Percentiles rank a stretch among this genome's conserved stretches.
These are phyloP conservation scores for Mechanitis messenoides DNA, from an alignment of 2,888 invertebrate species.

Conservation along the genomic window DNA sequence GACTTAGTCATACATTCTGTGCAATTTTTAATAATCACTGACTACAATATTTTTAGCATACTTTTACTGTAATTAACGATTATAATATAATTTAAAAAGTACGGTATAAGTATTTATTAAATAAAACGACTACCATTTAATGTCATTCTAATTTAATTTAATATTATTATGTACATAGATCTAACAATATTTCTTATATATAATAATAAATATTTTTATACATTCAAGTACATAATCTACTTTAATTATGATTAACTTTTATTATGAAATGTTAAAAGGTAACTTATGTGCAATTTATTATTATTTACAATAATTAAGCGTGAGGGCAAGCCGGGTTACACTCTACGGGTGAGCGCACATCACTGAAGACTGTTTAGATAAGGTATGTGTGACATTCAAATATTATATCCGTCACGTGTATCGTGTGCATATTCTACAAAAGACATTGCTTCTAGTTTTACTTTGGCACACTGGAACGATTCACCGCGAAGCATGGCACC, in stretches of 20 bases:
- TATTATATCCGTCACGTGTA: background rate
- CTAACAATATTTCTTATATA: slow-evolving; percentile 62
- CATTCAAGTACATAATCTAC: slow-evolving; percentile 45
- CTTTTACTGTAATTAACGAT: too few relatives aligned
- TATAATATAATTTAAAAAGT: too few relatives aligned
- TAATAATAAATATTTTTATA: slow-evolving; percentile 66
- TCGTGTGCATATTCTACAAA: slow-evolving; percentile 5
- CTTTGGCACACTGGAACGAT: slow-evolving; percentile 54
- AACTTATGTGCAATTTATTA: slow-evolving; percentile 57
- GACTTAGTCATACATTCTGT: too few relatives aligned
- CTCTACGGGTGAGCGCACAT: slow-evolving; percentile 14
- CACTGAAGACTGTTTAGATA: background rate
- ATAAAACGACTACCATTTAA: slow-evolving; percentile 30
- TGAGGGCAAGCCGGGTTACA: slow-evolving; percentile 61
- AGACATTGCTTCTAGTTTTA: slow-evolving; percentile 9
- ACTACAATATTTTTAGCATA: too few relatives aligned
- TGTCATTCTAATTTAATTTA: slow-evolving; percentile 68
- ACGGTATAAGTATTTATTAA: background rate
- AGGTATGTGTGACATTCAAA: background rate
- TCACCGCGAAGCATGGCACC: slow-evolving; percentile 49
- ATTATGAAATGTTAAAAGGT: slow-evolving; percentile 44
- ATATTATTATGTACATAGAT: slow-evolving; percentile 63
- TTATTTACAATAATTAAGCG: slow-evolving; percentile 69
- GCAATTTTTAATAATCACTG: too few relatives aligned
- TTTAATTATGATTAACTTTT: slow-evolving; percentile 47